phyloP scores from a whole-genome alignment of 2,888 invertebrate genomes.

The Lottia gigantea region DNA sequence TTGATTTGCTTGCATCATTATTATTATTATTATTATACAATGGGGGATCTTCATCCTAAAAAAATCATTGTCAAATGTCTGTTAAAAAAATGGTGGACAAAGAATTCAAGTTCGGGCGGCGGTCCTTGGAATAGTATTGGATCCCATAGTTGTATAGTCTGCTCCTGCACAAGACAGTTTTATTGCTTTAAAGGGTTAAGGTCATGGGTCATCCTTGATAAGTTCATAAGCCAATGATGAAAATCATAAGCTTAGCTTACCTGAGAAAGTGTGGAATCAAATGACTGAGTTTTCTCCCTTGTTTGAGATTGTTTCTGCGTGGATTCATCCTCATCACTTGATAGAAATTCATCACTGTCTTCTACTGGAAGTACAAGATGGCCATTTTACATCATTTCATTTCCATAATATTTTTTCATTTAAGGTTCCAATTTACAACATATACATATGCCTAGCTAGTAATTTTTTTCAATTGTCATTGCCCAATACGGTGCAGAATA shows the following conservation, averaged over 20 bases:
- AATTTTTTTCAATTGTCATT: too few relatives aligned
- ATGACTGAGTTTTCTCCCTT: conserved; percentile 18
- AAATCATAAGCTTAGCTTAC: neutral
- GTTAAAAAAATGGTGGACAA: too few relatives aligned
- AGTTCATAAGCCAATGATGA: too few relatives aligned
- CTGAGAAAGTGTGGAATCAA: conserved; percentile 22
- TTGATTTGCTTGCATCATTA: conserved; percentile 1
- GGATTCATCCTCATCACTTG: conserved; percentile 28
- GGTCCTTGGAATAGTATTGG: too few relatives aligned
- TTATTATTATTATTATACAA: conserved; percentile 21
- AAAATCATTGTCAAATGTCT: too few relatives aligned
- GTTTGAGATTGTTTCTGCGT: neutral
- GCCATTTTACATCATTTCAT: too few relatives aligned
- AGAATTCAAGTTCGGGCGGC: too few relatives aligned
- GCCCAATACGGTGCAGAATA: too few relatives aligned
- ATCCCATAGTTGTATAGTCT: too few relatives aligned
- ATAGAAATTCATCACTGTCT: conserved; percentile 33
- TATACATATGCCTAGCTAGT: too few relatives aligned
- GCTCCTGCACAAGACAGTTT: too few relatives aligned
- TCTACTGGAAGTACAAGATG: conserved; percentile 21
- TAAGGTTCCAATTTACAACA: neutral
- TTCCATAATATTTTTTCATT: too few relatives aligned
- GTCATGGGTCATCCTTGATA: neutral
- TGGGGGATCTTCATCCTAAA: conserved; percentile 18
- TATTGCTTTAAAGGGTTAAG: neutral